Evolutionary conservation across 2,797 vertebrate genomes (phyloP).

Genomic region (Chloroceryle amazona): DNA sequence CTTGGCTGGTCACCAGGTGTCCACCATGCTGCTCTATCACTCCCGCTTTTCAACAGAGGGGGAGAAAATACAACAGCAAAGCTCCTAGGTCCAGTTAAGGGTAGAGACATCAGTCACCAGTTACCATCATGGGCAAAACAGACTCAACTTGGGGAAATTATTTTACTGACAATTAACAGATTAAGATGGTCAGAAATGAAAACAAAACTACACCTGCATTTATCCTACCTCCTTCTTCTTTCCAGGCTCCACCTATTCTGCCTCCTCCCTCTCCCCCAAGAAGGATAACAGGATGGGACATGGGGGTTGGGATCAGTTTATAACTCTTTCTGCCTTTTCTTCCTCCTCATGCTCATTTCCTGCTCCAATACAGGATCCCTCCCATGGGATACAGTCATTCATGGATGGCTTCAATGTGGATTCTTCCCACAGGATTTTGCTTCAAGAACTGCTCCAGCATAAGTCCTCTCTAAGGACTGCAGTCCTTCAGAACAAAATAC

Average conservation of each 20-base stretch:
- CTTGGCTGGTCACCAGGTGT: neutral
- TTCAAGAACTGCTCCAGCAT: neutral
- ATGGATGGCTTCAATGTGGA: accelerated
- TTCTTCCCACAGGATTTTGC: neutral
- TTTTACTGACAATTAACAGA: neutral
- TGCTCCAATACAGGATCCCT: accelerated
- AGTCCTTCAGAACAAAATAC: neutral
- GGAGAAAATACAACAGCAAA: neutral
- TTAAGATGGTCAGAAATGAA: neutral
- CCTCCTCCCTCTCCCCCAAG: accelerated
- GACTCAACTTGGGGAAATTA: neutral
- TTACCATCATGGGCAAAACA: neutral
- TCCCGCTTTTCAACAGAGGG: accelerated
- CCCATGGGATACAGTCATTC: neutral
- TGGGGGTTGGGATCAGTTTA: accelerated
- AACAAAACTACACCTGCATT: neutral
- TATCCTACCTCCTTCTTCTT: neutral
- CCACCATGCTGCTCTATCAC: neutral
- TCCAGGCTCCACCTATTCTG: neutral
- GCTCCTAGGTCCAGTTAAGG: accelerated
- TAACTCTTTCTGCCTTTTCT: neutral
- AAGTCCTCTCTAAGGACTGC: neutral
- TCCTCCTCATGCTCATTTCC: accelerated
- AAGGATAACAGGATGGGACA: accelerated
- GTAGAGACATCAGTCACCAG: neutral